phyloP scores from a whole-genome alignment of 30 jellyfish, hydroid and myxozoan genomes.

The Chrysaora quinquecirrha region DNA sequence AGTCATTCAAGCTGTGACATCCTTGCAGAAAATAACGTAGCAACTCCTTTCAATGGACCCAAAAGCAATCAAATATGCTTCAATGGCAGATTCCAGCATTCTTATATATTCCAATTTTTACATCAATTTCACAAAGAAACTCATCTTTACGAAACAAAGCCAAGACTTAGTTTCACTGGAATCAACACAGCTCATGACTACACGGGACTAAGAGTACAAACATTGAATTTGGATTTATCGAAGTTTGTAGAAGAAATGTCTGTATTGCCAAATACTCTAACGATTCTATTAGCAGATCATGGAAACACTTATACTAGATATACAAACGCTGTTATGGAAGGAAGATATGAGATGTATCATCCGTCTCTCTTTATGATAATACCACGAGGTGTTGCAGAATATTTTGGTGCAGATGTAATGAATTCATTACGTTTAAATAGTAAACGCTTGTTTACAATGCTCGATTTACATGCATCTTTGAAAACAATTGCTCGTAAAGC shows the following conservation, averaged over 20 bases:
- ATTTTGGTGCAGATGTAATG: constrained; percentile 73
- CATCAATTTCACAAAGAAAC: constrained; percentile 17
- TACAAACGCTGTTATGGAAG: constrained; percentile 75
- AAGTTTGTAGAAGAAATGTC: constrained; percentile 51
- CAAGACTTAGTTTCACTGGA: constrained; percentile 62
- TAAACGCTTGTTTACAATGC: constrained; percentile 71
- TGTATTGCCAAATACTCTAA: constrained; percentile 61
- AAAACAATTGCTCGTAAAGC: constrained; percentile 22
- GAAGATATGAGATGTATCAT: constrained; percentile 89
- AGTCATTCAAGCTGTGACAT: constrained; percentile 73
- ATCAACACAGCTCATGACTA: constrained; percentile 87
- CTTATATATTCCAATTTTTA: constrained; percentile 58
- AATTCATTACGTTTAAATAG: constrained; percentile 63
- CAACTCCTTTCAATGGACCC: constrained; percentile 79
- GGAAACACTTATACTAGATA: constrained; percentile 88
- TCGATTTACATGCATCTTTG: constrained; percentile 75
- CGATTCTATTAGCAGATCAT: constrained; percentile 90
- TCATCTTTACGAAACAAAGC: not conserved
- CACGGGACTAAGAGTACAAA: constrained; percentile 82
- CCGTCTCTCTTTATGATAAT: constrained; percentile 87
- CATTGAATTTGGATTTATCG: constrained; percentile 75
- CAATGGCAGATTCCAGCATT: constrained; percentile 83
- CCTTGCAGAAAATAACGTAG: constrained; percentile 40
- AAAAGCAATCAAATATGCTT: constrained; percentile 68
- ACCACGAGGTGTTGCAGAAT: constrained; percentile 63